Evolutionary conservation across 2,797 vertebrate species (phyloP).

Genomic region (Petrocephalus sullivani): DNA sequence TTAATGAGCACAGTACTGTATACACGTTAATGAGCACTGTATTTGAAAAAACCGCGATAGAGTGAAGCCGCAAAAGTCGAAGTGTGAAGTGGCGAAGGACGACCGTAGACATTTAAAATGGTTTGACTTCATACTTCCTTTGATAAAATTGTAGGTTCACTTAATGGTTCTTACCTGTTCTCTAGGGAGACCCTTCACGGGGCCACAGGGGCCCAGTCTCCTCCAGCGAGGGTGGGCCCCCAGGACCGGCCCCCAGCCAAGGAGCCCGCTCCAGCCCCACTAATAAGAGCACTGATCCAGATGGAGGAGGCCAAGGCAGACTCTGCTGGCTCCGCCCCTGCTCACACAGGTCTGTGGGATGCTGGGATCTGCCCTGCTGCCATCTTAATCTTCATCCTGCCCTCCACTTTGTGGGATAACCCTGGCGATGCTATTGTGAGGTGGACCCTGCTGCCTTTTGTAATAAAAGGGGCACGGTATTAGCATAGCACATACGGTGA

Average conservation of each 20-base stretch:
- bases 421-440: neutral
- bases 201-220: constrained; percentile 56
- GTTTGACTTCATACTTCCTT: neutral
- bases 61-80: too few species aligned
- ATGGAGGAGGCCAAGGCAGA: constrained; percentile 75
- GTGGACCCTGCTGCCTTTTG: neutral
- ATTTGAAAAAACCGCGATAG: too few species aligned
- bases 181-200: neutral
- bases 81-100: too few species aligned
- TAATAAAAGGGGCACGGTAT: neutral
- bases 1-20: too few species aligned
- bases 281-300: constrained; percentile 84
- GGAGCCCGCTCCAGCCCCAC: constrained; percentile 62
- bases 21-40: too few species aligned
- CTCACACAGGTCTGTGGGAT: neutral
- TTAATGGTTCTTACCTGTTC: neutral
- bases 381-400: neutral
- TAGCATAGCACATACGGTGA: neutral
- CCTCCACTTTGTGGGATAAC: neutral
- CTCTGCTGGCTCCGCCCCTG: constrained; percentile 45
- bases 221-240: constrained; percentile 70
- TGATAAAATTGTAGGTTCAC: neutral
- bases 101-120: neutral
- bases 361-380: neutral
- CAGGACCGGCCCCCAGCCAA: constrained; percentile 43